These are phyloP conservation scores for Scelioninae gen. 1 DNA, from an alignment of 2,888 invertebrate species.

Conservation along the genomic window DNA sequence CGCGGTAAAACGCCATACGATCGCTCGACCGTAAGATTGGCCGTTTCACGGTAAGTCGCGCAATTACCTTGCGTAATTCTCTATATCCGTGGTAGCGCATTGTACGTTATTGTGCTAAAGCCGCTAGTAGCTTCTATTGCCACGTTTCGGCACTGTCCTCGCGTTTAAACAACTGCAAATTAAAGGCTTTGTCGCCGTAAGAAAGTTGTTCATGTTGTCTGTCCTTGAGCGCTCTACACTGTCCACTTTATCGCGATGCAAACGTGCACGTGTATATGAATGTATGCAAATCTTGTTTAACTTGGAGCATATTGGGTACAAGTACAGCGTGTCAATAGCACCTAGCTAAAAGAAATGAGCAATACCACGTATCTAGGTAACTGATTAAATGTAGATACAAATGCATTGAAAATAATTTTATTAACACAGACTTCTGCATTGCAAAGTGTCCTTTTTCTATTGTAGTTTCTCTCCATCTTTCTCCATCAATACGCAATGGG, in stretches of 20 bases:
- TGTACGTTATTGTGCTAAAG: constrained; percentile 42
- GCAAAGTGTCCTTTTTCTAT: too few relatives aligned
- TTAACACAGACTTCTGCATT: too few relatives aligned
- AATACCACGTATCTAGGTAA: constrained; percentile 31
- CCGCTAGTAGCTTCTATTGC: constrained; percentile 39
- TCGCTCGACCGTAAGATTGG: constrained; percentile 75
- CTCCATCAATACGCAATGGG: too few relatives aligned
- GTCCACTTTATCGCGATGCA: constrained; percentile 52
- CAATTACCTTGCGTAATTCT: constrained; percentile 79
- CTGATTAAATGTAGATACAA: constrained; percentile 34
- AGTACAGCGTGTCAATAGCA: constrained; percentile 63
- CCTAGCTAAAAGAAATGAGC: constrained; percentile 28
- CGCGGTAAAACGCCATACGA: constrained; percentile 72
- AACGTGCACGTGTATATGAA: constrained; percentile 47
- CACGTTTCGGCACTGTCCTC: constrained; percentile 61
- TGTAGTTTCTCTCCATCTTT: too few relatives aligned
- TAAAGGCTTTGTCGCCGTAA: constrained; percentile 49
- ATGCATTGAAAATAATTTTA: constrained; percentile 30
- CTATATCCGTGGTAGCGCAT: constrained; percentile 54
- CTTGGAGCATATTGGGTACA: constrained; percentile 36
- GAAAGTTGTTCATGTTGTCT: constrained; percentile 52
- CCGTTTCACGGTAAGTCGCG: constrained; percentile 76
- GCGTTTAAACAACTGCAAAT: not conserved
- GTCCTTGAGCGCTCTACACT: constrained; percentile 54
- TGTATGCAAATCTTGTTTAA: constrained; percentile 48